Percentiles rank a stretch among this genome's conserved stretches.
Conservation (phyloP, 1,140 invertebrate genomes). For the Dinothrombium tinctorium region DNA sequence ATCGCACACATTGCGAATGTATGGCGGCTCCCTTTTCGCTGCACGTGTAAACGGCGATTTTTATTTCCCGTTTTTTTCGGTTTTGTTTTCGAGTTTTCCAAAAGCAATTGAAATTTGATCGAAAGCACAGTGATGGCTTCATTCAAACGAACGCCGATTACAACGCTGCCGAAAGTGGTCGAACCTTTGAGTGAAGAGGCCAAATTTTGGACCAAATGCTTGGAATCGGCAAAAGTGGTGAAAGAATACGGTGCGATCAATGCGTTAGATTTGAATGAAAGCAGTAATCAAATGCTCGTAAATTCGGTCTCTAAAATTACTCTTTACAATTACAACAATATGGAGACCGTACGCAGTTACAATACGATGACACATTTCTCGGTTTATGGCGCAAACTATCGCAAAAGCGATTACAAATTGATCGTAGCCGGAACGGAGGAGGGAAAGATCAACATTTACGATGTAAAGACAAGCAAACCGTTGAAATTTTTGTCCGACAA, state of each 20-base stretch:
- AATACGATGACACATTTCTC: slow-evolving; percentile 33
- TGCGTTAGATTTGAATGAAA: slow-evolving; percentile 62
- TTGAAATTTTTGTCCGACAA: slow-evolving; percentile 7
- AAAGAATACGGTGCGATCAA: slow-evolving; percentile 81
- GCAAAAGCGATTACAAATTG: slow-evolving; percentile 50
- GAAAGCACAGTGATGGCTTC: too few species aligned
- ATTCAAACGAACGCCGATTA: too few species aligned
- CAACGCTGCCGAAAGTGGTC: slow-evolving; percentile 6
- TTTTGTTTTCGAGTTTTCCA: too few species aligned
- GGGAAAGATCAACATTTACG: slow-evolving; percentile 59
- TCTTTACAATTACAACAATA: slow-evolving; percentile 26
- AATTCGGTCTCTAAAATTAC: slow-evolving; percentile 62
- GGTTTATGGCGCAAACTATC: slow-evolving; percentile 61
- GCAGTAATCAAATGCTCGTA: slow-evolving; percentile 67
- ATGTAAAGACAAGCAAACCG: slow-evolving; percentile 33
- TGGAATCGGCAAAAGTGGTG: slow-evolving; percentile 26
- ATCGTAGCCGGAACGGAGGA: slow-evolving; percentile 70
- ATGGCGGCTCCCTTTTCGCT: too few species aligned
- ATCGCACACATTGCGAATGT: too few species aligned
- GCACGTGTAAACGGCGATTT: too few species aligned
- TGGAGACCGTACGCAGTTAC: slow-evolving; percentile 54
- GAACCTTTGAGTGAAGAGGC: slow-evolving; percentile 4
- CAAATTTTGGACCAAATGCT: slow-evolving; percentile 7
- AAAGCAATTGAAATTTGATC: too few species aligned
- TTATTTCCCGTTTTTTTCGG: too few species aligned